Evolutionary conservation across 2,888 invertebrate species (phyloP).

Genomic region (Leucoma salicis): DNA sequence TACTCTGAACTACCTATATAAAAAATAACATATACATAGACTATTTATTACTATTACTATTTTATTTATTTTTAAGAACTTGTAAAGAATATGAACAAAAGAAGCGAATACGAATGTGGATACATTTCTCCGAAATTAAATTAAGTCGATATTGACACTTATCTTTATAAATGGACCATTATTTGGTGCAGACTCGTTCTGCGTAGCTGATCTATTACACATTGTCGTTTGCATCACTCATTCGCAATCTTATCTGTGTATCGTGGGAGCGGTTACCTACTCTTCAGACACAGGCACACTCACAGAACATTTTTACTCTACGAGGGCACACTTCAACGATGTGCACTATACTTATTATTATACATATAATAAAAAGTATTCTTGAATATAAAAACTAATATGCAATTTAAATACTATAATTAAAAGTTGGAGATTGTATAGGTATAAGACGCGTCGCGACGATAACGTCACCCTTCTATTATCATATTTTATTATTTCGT

Average conservation of each 20-base stretch:
- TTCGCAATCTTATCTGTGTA: conserved; percentile 72
- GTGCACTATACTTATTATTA: too few relatives aligned
- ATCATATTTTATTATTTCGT: conserved; percentile 37
- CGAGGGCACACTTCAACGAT: too few relatives aligned
- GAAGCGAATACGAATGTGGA: too few relatives aligned
- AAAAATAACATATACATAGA: too few relatives aligned
- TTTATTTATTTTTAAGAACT: too few relatives aligned
- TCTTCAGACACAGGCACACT: too few relatives aligned
- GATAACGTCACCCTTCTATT: conserved; percentile 37
- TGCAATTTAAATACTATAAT: not conserved
- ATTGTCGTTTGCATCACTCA: conserved; percentile 77
- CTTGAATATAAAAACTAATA: too few relatives aligned
- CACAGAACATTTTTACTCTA: too few relatives aligned
- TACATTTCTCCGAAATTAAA: conserved; percentile 46
- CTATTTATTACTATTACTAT: too few relatives aligned
- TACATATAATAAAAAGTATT: too few relatives aligned
- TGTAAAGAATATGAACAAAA: too few relatives aligned
- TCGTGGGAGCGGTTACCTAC: conserved; percentile 65
- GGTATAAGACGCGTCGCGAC: conserved; percentile 1
- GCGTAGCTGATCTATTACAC: conserved; percentile 70
- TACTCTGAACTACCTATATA: too few relatives aligned
- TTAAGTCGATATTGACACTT: conserved; percentile 62
- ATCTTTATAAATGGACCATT: conserved; percentile 75
- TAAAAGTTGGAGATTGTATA: not conserved
- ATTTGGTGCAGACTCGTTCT: conserved; percentile 58